A percentile compares a stretch with the other conserved stretches of the same genome.
Evolutionary conservation across 2,888 invertebrate species (phyloP).

Genomic region (Charanyca ferruginea): DNA sequence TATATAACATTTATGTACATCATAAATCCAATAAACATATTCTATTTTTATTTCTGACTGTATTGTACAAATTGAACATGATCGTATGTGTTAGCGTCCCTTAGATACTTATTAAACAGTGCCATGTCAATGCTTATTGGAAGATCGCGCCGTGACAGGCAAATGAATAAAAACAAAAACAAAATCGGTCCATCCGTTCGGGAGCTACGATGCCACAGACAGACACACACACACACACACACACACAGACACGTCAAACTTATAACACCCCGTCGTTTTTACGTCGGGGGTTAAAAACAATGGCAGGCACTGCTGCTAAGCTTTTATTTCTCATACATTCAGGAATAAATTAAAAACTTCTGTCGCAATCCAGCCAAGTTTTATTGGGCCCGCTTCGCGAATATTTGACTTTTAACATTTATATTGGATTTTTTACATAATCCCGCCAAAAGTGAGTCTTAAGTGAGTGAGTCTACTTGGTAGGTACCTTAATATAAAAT

Average conservation of each 20-base stretch:
- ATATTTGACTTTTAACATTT: constrained; percentile 79
- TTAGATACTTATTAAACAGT: too few relatives aligned
- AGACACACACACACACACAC: too few relatives aligned
- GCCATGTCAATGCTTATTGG: constrained; percentile 53
- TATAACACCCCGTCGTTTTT: too few relatives aligned
- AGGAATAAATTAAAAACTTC: constrained; percentile 78
- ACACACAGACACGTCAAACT: too few relatives aligned
- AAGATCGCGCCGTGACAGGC: constrained; percentile 50
- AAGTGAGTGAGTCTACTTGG: constrained; percentile 58
- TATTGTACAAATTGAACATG: background rate
- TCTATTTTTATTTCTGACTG: background rate
- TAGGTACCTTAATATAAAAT: constrained; percentile 42
- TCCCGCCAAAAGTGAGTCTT: constrained; percentile 63
- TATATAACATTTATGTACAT: background rate
- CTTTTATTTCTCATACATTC: constrained; percentile 71
- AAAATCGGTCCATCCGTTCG: too few relatives aligned
- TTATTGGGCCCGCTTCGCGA: constrained; percentile 72
- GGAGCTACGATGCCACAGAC: too few relatives aligned
- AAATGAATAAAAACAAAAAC: constrained; percentile 71
- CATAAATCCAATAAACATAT: background rate
- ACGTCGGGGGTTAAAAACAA: too few relatives aligned
- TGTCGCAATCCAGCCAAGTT: constrained; percentile 75
- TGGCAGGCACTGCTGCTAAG: constrained; percentile 46
- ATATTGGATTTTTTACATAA: constrained; percentile 83
- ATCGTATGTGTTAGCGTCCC: too few relatives aligned